Conservation (phyloP, 2,888 invertebrate species). For the Dione juno region DNA sequence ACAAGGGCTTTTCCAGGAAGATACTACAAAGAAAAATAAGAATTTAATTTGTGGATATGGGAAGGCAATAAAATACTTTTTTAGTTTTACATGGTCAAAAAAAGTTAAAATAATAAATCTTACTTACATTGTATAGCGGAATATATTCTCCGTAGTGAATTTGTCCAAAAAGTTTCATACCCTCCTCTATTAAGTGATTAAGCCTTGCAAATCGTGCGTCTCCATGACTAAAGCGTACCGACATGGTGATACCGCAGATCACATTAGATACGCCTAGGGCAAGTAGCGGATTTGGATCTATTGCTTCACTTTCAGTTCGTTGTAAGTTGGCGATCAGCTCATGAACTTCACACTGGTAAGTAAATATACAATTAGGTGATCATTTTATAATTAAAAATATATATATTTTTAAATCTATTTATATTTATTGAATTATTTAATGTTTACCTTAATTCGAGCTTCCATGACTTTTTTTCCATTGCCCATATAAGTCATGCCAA, state of each 20-base stretch:
- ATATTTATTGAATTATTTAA: neutral
- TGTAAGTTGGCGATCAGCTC: conserved; percentile 87
- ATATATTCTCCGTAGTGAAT: conserved; percentile 93
- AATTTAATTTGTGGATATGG: neutral
- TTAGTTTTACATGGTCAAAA: neutral
- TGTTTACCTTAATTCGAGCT: conserved; percentile 89
- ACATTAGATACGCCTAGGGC: conserved; percentile 94
- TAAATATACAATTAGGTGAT: conserved; percentile 42
- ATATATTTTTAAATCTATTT: neutral
- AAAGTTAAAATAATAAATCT: neutral
- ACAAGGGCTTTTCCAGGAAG: conserved; percentile 85
- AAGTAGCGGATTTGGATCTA: conserved; percentile 89
- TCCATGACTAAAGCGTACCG: conserved; percentile 90
- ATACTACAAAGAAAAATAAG: conserved; percentile 68
- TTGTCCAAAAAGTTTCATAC: conserved; percentile 93
- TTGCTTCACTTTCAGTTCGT: conserved; percentile 85
- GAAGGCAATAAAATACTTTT: neutral
- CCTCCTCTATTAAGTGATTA: conserved; percentile 94
- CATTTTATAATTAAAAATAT: neutral
- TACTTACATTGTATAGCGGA: conserved; percentile 86
- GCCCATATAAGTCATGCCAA: conserved; percentile 94
- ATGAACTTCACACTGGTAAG: conserved; percentile 88
- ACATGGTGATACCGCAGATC: conserved; percentile 95
- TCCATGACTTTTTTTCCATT: conserved; percentile 92
- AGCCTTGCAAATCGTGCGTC: conserved; percentile 90